Base-by-base conservation (phyloP, 2,797 vertebrate genomes). In the Poeciliopsis presidionis region DNA sequence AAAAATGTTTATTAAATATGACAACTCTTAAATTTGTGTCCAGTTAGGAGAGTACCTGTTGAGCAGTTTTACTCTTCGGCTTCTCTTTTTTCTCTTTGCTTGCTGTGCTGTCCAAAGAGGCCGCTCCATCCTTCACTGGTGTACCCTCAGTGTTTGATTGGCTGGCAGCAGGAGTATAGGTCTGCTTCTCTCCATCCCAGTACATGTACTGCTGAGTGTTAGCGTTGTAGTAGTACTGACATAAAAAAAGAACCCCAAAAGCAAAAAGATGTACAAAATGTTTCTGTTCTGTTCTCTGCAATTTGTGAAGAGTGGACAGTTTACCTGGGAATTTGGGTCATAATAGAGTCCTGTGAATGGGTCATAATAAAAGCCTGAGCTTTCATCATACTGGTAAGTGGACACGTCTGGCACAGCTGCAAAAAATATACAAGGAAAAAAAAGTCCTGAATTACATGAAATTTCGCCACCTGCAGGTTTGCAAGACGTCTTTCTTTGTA, bases 341-440 rank as follows among this genome's bases (percentile, higher is more conserved):
- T 97, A 98, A 93, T 97, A 98, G 59, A 98, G 97, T 76, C 97
- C 97, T 3, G 97, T 97, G 72, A 97, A 95, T 1, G 97, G 96
- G 82, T 98, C 97, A 5, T 97, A 97, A 89, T 97, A 98, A 91
- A 96, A 98, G 69, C 96, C 96, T 1, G 97, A 98, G 72, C 95
- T 96, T 88, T 98, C 97, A 3, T 98, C 97, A 13, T 97, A 98
- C 59, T 97, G 97, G 89, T 97, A 98, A 0, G 97, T 97, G 67
- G 97, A 97, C 30, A 97, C 96, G 33, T 98, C 97, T 73, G 97
- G 97, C 71, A 97, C 95, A 89, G 97, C 97, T 98, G 78, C 1
- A 79, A 47, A 78, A 78, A 33, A 86, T 11, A 84, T 9, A 81
- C 51, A 2, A 75, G 2, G 75, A 53, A 28, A 76, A 76, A 76